A percentile compares a stretch with the other conserved stretches of the same genome.
These are phyloP conservation scores for Clamator glandarius DNA, from an alignment of 2,797 vertebrate genomes.

Conservation along the genomic window DNA sequence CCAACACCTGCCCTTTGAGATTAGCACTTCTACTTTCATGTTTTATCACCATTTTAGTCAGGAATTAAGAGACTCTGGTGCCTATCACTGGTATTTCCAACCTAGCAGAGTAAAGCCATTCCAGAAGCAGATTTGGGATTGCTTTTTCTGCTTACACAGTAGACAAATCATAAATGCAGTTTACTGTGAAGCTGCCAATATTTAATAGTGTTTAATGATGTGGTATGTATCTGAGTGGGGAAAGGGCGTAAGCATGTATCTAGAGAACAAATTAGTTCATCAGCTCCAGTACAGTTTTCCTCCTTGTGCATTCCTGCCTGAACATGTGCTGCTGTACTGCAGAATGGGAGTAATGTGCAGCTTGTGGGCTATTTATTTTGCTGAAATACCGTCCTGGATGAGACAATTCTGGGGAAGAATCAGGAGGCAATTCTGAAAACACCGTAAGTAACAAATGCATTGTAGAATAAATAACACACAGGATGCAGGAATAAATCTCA, in stretches of 20 bases:
- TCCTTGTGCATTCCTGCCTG: neutral
- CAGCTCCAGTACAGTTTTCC: neutral
- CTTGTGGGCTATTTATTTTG: neutral
- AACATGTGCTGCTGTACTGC: neutral
- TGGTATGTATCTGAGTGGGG: neutral
- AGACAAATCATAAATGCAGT: conserved; percentile 1
- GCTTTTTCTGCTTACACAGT: neutral
- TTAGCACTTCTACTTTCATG: neutral
- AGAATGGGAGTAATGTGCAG: neutral
- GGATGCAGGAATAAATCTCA: neutral
- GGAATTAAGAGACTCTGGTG: neutral
- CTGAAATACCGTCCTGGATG: neutral
- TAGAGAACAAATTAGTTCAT: neutral
- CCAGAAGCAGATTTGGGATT: neutral
- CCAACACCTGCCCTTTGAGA: neutral
- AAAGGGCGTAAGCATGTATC: neutral
- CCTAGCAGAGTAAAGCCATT: neutral
- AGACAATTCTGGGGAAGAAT: neutral
- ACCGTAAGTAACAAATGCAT: fast-evolving
- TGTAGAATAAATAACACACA: neutral
- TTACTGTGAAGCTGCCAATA: neutral
- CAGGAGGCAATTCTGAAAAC: neutral
- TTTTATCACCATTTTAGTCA: neutral
- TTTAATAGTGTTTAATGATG: neutral
- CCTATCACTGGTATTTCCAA: neutral